phyloP scores from a whole-genome alignment of 2,888 invertebrate species.

The Yponomeuta malinellus region DNA sequence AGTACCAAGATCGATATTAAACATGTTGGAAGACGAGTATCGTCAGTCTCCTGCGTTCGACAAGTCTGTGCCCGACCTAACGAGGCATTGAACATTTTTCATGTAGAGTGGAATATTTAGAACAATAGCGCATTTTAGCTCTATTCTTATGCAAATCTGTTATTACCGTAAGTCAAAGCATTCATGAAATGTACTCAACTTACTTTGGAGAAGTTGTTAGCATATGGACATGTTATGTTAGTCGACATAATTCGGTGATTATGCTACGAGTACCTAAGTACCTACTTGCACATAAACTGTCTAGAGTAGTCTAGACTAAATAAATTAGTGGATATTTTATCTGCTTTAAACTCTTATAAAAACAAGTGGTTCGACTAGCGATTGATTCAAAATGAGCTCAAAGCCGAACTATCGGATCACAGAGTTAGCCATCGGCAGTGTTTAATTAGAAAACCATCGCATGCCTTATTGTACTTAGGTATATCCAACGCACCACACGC shows the following conservation, averaged over 20 bases:
- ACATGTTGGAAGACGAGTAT: neutral
- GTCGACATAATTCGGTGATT: neutral
- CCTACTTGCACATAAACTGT: neutral
- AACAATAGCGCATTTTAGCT: neutral
- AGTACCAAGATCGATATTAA: neutral
- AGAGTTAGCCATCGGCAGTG: too few species aligned
- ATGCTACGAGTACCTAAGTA: neutral
- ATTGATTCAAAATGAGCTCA: too few species aligned
- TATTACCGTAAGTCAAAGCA: constrained; percentile 11
- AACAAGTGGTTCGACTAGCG: too few species aligned
- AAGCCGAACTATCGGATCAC: too few species aligned
- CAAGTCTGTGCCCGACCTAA: neutral
- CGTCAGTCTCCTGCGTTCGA: neutral
- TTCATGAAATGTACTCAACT: constrained; percentile 7
- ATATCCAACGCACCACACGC: too few species aligned
- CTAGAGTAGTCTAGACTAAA: too few species aligned
- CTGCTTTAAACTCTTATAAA: too few species aligned
- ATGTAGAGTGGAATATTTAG: neutral
- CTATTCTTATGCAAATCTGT: constrained; percentile 7
- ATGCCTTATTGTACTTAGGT: too few species aligned
- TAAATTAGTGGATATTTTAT: too few species aligned
- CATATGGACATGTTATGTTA: constrained; percentile 1
- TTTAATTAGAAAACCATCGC: too few species aligned
- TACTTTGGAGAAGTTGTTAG: neutral
- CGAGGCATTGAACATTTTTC: neutral